These are phyloP conservation scores for Drosophila hawaiiensis DNA, from an alignment of 2,888 invertebrate species.

Conservation along the genomic window DNA sequence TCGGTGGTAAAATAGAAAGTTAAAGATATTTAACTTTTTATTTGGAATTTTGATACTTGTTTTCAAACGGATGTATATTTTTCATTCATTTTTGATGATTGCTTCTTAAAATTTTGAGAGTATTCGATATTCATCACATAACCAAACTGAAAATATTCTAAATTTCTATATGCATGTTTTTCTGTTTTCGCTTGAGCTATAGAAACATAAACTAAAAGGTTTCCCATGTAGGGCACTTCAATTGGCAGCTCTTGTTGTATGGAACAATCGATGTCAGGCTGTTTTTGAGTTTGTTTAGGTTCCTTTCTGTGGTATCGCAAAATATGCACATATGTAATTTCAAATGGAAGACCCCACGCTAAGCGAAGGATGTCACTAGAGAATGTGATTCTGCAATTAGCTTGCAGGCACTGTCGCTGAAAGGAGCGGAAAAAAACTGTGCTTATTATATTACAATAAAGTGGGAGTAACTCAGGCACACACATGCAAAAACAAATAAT, in stretches of 20 bases:
- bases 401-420: slow-evolving; percentile 56
- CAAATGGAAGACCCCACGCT: slow-evolving; percentile 33
- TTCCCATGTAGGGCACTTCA: slow-evolving; percentile 56
- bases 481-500: slow-evolving; percentile 46
- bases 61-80: neutral
- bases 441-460: slow-evolving; percentile 75
- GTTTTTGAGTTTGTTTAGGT: slow-evolving; percentile 29
- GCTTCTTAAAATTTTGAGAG: neutral
- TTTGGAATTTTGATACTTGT: neutral
- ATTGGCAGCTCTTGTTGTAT: slow-evolving; percentile 3
- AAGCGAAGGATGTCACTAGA: slow-evolving; percentile 1
- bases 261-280: slow-evolving; percentile 7
- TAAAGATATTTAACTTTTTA: neutral
- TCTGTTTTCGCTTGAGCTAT: slow-evolving; percentile 20
- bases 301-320: slow-evolving; percentile 4
- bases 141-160: neutral
- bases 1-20: neutral
- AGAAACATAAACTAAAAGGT: slow-evolving; percentile 62
- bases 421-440: slow-evolving; percentile 24
- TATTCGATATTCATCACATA: neutral
- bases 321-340: slow-evolving; percentile 51
- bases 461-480: slow-evolving; percentile 24
- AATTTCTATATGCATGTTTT: neutral
- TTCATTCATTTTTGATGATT: neutral
- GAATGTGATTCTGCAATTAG: slow-evolving; percentile 56